Percentiles rank a stretch among this genome's conserved stretches.
phyloP scores from a whole-genome alignment of 2,888 invertebrate species.

The Epinotia bilunana region DNA sequence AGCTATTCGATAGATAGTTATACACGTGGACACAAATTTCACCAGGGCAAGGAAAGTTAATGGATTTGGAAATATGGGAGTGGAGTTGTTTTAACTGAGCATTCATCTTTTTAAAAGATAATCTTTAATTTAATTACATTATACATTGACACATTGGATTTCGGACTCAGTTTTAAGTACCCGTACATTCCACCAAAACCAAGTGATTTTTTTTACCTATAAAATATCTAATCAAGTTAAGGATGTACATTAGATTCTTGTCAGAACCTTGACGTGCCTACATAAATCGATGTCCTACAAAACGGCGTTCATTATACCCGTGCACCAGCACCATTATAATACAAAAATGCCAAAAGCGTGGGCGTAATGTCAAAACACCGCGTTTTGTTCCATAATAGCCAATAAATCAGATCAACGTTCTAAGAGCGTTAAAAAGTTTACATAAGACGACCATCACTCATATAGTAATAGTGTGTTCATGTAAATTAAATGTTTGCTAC shows the following conservation, averaged over 20 bases:
- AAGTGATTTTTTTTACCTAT: neutral
- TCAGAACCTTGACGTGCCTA: slow-evolving; percentile 3
- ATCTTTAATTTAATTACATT: too few relatives aligned
- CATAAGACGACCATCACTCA: slow-evolving; percentile 70
- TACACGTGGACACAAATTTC: too few relatives aligned
- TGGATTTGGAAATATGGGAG: too few relatives aligned
- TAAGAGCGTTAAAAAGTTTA: slow-evolving; percentile 63
- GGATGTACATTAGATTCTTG: neutral
- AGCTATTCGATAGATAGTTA: too few relatives aligned
- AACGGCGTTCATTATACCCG: slow-evolving; percentile 14
- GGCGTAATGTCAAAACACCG: slow-evolving; percentile 64
- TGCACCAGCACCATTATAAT: slow-evolving; percentile 57
- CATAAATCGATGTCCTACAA: slow-evolving; percentile 27
- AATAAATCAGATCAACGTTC: slow-evolving; percentile 64
- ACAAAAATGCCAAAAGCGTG: slow-evolving; percentile 62
- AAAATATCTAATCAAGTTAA: neutral
- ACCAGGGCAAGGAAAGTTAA: too few relatives aligned
- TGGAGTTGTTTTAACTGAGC: too few relatives aligned
- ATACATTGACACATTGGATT: too few relatives aligned
- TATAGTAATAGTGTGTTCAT: slow-evolving; percentile 73
- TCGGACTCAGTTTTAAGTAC: too few relatives aligned
- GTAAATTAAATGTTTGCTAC: slow-evolving; percentile 77
- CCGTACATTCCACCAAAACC: too few relatives aligned
- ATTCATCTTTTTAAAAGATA: too few relatives aligned
- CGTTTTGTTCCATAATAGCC: slow-evolving; percentile 66